Evolutionary conservation across 2,797 vertebrate genomes (phyloP).

Genomic region (Cynopterus sphinx): DNA sequence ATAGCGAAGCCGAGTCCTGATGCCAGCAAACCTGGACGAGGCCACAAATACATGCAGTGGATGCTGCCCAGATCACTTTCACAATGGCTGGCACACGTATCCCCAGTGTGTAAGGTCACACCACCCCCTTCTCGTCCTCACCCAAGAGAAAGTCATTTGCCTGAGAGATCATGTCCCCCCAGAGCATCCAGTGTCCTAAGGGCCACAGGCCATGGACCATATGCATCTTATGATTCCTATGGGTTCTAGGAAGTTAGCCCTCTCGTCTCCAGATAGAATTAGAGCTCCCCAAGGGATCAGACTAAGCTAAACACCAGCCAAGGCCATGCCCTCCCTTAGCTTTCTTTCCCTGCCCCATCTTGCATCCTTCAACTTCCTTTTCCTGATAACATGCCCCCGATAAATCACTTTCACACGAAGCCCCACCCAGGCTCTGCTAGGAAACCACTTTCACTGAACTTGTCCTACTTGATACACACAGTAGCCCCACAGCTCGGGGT

Average conservation of each 20-base stretch:
- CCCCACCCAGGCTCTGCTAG: neutral
- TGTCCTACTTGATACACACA: neutral
- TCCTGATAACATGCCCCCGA: neutral
- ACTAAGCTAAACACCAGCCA: neutral
- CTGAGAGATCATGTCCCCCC: neutral
- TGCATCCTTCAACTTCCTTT: neutral
- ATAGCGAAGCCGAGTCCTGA: neutral
- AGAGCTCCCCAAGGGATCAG: neutral
- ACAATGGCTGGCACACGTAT: neutral
- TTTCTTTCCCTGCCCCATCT: neutral
- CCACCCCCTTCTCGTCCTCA: neutral
- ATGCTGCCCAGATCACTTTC: neutral
- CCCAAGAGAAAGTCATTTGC: neutral
- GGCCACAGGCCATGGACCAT: too few species aligned
- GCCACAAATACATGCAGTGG: neutral
- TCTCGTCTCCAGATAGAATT: neutral
- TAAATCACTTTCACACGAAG: neutral
- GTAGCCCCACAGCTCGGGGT: neutral
- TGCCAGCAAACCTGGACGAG: neutral
- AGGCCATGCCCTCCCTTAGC: neutral
- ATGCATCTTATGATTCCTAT: too few species aligned
- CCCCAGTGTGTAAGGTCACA: neutral
- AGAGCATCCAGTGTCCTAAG: neutral
- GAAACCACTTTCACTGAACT: neutral
- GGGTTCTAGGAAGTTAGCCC: neutral